These are phyloP conservation scores for Trichopria drosophilae DNA, from an alignment of 2,888 invertebrate species.

Conservation along the genomic window DNA sequence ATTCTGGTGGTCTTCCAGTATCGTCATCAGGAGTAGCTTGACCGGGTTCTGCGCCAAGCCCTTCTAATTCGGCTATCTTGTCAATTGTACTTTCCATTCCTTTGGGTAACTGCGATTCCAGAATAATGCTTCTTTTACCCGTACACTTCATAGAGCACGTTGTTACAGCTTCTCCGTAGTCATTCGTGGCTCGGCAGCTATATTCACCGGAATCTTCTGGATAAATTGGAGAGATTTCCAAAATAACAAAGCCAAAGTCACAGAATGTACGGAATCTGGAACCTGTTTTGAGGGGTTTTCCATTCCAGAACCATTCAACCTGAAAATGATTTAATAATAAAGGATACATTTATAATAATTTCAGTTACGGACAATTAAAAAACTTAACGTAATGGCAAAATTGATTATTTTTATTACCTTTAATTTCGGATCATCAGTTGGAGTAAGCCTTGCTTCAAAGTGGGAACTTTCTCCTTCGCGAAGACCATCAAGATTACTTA, in stretches of 20 bases:
- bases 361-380: background rate
- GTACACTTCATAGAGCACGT: constrained; percentile 86
- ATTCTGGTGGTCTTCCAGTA: constrained; percentile 85
- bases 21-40: constrained; percentile 76
- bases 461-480: constrained; percentile 91
- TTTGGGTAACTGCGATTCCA: constrained; percentile 88
- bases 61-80: constrained; percentile 89
- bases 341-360: constrained; percentile 8
- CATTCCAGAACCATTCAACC: constrained; percentile 95
- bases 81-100: constrained; percentile 94
- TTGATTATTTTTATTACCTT: constrained; percentile 62
- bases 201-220: constrained; percentile 95
- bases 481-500: constrained; percentile 83
- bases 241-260: constrained; percentile 95
- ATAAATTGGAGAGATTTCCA: constrained; percentile 96
- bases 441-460: constrained; percentile 85
- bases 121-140: constrained; percentile 87
- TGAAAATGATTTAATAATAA: constrained; percentile 44
- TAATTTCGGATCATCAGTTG: constrained; percentile 87
- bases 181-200: constrained; percentile 84
- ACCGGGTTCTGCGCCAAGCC: constrained; percentile 72
- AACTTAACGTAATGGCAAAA: no score
- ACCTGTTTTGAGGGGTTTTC: constrained; percentile 83
- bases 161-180: constrained; percentile 89
- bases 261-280: constrained; percentile 95